Evolutionary conservation across 2,797 vertebrate species (phyloP).

Genomic region (Enteromius trimaculatus): DNA sequence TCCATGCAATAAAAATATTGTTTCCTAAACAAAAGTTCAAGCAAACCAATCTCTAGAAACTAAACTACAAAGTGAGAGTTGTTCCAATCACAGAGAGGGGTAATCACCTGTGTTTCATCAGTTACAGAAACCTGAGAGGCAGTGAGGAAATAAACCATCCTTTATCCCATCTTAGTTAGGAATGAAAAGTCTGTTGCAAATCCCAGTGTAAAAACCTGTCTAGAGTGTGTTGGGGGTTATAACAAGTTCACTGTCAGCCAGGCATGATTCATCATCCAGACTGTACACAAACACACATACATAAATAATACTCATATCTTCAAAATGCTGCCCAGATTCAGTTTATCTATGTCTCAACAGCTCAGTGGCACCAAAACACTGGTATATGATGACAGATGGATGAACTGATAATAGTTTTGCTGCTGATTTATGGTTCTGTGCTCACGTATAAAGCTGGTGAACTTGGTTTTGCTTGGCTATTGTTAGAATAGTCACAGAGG

Average conservation of each 20-base stretch:
- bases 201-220: slow-evolving; percentile 13
- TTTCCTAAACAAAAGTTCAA: neutral
- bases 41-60: neutral
- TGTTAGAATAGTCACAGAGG: neutral
- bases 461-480: neutral
- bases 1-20: neutral
- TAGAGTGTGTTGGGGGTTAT: slow-evolving; percentile 32
- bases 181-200: slow-evolving; percentile 29
- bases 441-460: slow-evolving; percentile 7
- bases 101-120: neutral
- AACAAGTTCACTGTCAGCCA: neutral
- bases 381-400: slow-evolving; percentile 6
- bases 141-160: neutral
- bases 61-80: neutral
- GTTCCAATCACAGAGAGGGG: neutral
- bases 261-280: slow-evolving; percentile 22
- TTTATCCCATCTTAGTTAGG: neutral
- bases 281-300: neutral
- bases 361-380: slow-evolving; percentile 14
- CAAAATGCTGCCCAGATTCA: slow-evolving; percentile 6
- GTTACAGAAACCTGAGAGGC: slow-evolving; percentile 1
- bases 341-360: neutral
- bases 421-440: neutral
- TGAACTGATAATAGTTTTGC: neutral
- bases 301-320: neutral